Evolutionary conservation across 2,113 vertebrate species (phyloP).

Genomic region (Cnemophilus loriae): DNA sequence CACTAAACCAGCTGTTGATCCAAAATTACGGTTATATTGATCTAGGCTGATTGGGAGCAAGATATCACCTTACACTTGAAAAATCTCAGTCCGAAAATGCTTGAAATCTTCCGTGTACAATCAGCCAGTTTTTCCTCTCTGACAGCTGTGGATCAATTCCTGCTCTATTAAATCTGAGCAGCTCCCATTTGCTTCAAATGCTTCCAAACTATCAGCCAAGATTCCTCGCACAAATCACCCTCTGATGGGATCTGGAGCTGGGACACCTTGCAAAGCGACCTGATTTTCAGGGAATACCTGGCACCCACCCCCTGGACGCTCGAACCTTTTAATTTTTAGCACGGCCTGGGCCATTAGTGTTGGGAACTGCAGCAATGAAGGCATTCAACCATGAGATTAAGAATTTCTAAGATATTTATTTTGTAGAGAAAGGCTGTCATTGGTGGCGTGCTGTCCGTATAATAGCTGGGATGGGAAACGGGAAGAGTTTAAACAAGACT

Average conservation of each 20-base stretch:
- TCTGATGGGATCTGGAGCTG: neutral
- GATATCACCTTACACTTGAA: neutral
- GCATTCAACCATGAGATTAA: neutral
- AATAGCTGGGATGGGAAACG: neutral
- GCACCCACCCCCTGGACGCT: neutral
- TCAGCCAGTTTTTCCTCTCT: neutral
- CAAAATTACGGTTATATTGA: neutral
- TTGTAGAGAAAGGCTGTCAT: neutral
- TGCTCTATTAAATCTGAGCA: neutral
- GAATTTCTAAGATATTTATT: neutral
- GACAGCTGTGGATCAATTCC: neutral
- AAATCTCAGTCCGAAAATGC: neutral
- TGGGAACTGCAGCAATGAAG: neutral
- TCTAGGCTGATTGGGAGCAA: neutral
- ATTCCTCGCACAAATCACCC: neutral
- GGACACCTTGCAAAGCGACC: neutral
- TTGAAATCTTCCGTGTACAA: neutral
- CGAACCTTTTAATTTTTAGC: neutral
- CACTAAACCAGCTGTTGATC: neutral
- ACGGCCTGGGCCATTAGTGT: fast-evolving
- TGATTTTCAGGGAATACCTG: neutral
- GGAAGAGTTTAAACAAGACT: neutral
- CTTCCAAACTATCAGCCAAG: neutral
- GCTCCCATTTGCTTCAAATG: neutral
- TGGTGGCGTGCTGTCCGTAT: neutral